Evolutionary conservation across 2,113 vertebrate species (phyloP).

Genomic region (Vidua chalybeata): DNA sequence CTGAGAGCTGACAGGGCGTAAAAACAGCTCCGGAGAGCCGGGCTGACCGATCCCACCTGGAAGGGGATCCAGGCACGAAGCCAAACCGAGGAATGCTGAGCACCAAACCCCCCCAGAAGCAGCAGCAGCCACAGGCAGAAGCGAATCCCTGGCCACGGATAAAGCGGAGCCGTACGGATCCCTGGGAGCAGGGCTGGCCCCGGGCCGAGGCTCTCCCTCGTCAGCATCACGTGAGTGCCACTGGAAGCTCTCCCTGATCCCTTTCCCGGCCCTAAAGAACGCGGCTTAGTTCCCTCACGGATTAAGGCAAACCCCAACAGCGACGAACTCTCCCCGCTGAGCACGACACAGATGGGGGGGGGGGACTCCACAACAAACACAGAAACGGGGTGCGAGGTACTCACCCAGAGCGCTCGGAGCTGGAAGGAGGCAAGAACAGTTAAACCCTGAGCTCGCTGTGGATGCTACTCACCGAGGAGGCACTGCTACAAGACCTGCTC

Average conservation of each 20-base stretch:
- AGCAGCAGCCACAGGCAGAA: neutral
- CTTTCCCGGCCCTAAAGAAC: neutral
- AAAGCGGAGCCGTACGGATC: fast-evolving
- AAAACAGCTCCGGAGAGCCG: fast-evolving
- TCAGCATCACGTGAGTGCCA: neutral
- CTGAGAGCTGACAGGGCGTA: neutral
- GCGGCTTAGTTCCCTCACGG: neutral
- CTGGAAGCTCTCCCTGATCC: neutral
- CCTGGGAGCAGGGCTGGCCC: neutral
- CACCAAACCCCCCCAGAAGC: neutral
- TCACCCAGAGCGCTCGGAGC: slow-evolving; percentile 71
- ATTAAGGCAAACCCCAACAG: neutral
- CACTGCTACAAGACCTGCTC: slow-evolving; percentile 82
- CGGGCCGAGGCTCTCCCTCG: fast-evolving
- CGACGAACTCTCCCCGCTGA: neutral
- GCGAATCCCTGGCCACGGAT: fast-evolving
- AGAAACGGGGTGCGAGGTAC: slow-evolving; percentile 59
- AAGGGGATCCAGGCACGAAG: neutral
- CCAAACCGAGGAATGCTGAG: neutral
- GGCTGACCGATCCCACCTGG: neutral
- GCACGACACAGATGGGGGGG: neutral
- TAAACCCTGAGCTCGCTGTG: slow-evolving; percentile 52
- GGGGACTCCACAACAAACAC: neutral
- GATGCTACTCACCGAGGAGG: slow-evolving; percentile 84
- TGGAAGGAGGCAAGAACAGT: slow-evolving; percentile 51